A percentile compares a stretch with the other conserved stretches of the same genome.
These are phyloP conservation scores for Pseudolycoriella hygida DNA, from an alignment of 2,888 invertebrate genomes.

Conservation along the genomic window DNA sequence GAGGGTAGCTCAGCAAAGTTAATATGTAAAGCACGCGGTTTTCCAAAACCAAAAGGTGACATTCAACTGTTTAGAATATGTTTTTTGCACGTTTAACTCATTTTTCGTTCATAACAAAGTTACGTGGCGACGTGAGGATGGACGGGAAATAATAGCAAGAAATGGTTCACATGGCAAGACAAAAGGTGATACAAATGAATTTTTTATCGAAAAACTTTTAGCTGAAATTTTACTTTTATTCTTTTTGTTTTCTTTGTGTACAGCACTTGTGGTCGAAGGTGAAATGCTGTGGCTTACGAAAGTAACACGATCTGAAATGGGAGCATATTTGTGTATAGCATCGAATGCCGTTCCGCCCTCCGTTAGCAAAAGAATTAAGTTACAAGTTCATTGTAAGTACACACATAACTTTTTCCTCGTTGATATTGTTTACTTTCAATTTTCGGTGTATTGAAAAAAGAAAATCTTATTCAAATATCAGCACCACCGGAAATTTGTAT, in stretches of 20 bases:
- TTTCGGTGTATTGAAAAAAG: not conserved
- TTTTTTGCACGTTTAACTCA: too few species aligned
- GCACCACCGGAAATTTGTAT: not conserved
- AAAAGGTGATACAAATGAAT: slow-evolving; percentile 39
- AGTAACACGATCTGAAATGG: slow-evolving; percentile 80
- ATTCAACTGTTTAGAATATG: too few species aligned
- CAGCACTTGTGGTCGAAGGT: slow-evolving; percentile 56
- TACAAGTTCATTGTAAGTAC: slow-evolving; percentile 83
- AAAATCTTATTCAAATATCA: not conserved
- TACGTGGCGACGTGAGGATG: slow-evolving; percentile 74
- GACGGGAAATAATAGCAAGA: slow-evolving; percentile 61
- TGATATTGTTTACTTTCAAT: slow-evolving; percentile 1
- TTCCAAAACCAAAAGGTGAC: slow-evolving; percentile 35
- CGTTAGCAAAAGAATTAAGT: slow-evolving; percentile 79
- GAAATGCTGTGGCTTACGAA: slow-evolving; percentile 67
- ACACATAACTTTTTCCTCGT: not conserved
- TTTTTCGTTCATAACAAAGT: slow-evolving; percentile 41
- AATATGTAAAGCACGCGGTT: slow-evolving; percentile 70
- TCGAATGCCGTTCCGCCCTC: slow-evolving; percentile 77
- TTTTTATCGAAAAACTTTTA: too few species aligned
- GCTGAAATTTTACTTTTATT: not conserved
- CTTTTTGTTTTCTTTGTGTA: not conserved
- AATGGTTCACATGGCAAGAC: slow-evolving; percentile 54
- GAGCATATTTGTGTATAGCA: slow-evolving; percentile 74
- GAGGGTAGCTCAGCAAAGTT: slow-evolving; percentile 79